Conservation (phyloP, 1,140 invertebrate species). For the Drosophila micromelanica region DNA sequence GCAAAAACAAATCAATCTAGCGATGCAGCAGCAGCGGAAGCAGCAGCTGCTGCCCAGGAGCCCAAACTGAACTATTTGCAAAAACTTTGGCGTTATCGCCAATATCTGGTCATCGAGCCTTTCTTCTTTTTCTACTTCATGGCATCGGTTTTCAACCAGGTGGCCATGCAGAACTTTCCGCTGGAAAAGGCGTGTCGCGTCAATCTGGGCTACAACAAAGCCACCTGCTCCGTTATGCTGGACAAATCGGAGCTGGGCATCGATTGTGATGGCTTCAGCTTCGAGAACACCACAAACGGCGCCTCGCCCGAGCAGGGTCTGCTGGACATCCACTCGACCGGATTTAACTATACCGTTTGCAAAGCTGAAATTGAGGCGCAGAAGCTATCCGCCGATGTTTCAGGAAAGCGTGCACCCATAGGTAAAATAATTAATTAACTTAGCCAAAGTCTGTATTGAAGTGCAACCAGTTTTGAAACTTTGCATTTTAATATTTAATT, state of each 20-base stretch:
- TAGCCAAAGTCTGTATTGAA: constrained; percentile 30
- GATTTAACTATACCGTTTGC: constrained; percentile 77
- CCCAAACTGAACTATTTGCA: constrained; percentile 71
- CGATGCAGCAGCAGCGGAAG: constrained; percentile 19
- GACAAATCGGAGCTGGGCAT: constrained; percentile 76
- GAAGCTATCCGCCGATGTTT: constrained; percentile 86
- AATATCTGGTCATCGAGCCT: constrained; percentile 85
- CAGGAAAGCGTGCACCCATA: constrained; percentile 84
- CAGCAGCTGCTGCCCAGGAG: constrained; percentile 24
- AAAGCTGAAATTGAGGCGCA: constrained; percentile 86
- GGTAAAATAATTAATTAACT: constrained; percentile 51
- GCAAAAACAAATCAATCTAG: constrained; percentile 50
- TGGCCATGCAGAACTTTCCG: constrained; percentile 85
- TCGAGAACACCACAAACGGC: constrained; percentile 80
- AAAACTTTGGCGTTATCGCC: constrained; percentile 72
- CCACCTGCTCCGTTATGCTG: constrained; percentile 87
- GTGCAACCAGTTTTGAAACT: constrained; percentile 45
- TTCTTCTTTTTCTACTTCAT: constrained; percentile 85
- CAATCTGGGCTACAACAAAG: constrained; percentile 86
- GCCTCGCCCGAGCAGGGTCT: constrained; percentile 39
- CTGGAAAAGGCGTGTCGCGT: constrained; percentile 88
- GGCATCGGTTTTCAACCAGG: constrained; percentile 84
- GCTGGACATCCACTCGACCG: constrained; percentile 40
- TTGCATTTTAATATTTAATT: constrained; percentile 24
- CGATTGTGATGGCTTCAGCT: constrained; percentile 69